Percentiles rank a stretch among this genome's conserved stretches.
Evolutionary conservation across 1,140 invertebrate genomes (phyloP).

Genomic region (Scaptomyza graminum): DNA sequence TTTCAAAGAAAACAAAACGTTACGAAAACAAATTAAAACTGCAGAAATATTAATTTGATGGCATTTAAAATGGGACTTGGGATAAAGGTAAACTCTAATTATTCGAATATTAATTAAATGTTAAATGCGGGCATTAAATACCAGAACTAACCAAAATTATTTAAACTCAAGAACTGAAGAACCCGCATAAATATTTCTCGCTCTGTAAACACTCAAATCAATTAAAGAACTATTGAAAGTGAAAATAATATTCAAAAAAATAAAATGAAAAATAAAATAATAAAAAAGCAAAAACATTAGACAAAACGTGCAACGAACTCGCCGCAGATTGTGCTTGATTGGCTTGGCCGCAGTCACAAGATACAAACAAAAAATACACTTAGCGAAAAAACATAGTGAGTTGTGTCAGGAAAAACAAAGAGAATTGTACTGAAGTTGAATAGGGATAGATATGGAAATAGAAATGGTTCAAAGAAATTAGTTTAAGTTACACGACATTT

Average conservation of each 20-base stretch:
- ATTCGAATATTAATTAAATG: constrained; percentile 13
- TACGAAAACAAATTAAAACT: constrained; percentile 17
- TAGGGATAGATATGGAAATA: too few relatives aligned
- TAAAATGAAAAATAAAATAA: background rate
- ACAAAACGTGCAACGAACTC: constrained; percentile 73
- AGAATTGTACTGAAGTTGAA: too few relatives aligned
- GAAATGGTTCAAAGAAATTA: too few relatives aligned
- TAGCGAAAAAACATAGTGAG: constrained; percentile 2
- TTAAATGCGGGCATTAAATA: background rate
- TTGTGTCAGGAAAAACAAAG: background rate
- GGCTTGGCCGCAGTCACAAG: constrained; percentile 39
- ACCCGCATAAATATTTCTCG: constrained; percentile 47
- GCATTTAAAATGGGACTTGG: constrained; percentile 61
- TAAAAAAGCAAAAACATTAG: constrained; percentile 5
- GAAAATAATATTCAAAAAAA: constrained; percentile 63
- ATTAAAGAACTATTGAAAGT: constrained; percentile 48
- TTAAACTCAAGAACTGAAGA: background rate
- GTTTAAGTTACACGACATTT: too few relatives aligned
- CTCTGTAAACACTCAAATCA: constrained; percentile 19
- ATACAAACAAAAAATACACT: too few relatives aligned
- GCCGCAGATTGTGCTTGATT: constrained; percentile 65
- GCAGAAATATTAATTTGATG: constrained; percentile 51
- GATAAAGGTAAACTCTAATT: constrained; percentile 22
- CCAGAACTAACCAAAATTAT: constrained; percentile 4
- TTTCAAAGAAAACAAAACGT: constrained; percentile 32